Base-by-base conservation (phyloP, 1,140 invertebrate genomes). In the Micrasema minimum region DNA sequence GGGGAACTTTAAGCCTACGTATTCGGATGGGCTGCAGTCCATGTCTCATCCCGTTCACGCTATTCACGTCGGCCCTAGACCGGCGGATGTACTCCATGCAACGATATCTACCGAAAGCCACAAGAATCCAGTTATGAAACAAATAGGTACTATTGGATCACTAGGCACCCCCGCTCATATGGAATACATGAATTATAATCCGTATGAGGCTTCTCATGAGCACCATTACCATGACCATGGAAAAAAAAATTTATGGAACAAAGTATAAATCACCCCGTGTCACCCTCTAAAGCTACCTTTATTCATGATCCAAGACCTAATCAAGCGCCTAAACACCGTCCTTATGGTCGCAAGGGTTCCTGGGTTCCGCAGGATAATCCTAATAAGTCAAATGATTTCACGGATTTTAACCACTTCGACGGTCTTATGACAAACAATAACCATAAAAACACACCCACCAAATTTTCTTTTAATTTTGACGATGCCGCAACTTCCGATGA, bases 141-240 rank as follows among this genome's bases (percentile, higher is more conserved):
- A 22, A 37, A 76, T 80, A 38, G 41, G 78, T 22, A 72, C 78
- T 2, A 55, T 81, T 0, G 80, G 79, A 22, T 78, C 80, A 4
- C 74, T 82, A 53, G 79, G 79, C 37, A 79, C 78, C n/a, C 76
- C 80, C 1, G 57, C 77, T 5, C 79, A 81, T 66, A 76, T 83
- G 59, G 80, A 83, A 76, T 84, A 82, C 66, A 72, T 81, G 35
- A 77, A 79, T 11, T 85, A 83, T 53, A 82, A 83, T 75, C 81
- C 82, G 7, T 76, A 78, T 16, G 82, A 84, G 50, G 82, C 81
- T 2, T 84, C 82, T 9, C 82, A 85, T 74, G 82, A 84, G 62
- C 83, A 85, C 59, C 78, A 83, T 66, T 83, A 81, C 68, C 83
- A 85, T 53, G 83, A 85, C 62, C 83, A 85, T 69, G 83, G 83